Evolutionary conservation across 2,797 vertebrate genomes (phyloP).

Genomic region (Smutsia temminckii): DNA sequence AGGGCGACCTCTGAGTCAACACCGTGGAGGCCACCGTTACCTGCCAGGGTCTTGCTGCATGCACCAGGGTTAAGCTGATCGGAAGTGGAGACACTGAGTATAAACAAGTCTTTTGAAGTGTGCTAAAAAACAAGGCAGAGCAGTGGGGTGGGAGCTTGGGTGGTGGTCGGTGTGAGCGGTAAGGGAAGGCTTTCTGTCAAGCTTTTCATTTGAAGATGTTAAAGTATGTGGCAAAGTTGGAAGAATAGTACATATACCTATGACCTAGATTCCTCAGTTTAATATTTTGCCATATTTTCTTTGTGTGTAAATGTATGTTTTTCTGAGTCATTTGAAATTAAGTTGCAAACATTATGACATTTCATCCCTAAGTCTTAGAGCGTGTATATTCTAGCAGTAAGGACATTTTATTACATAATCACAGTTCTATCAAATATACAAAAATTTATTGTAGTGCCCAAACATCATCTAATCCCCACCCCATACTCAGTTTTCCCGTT

Average conservation of each 20-base stretch:
- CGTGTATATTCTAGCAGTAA: not conserved
- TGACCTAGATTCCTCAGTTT: not conserved
- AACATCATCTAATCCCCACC: not conserved
- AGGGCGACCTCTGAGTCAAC: not conserved
- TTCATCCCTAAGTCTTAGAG: not conserved
- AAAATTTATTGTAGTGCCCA: constrained; percentile 31
- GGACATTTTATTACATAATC: constrained; percentile 13
- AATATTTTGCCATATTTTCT: constrained; percentile 36
- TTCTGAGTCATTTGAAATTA: constrained; percentile 44
- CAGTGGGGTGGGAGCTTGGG: not conserved
- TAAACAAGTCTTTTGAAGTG: not conserved
- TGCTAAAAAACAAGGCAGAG: constrained; percentile 36
- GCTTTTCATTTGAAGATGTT: constrained; percentile 13
- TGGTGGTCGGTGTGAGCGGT: not conserved
- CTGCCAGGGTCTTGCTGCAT: not conserved
- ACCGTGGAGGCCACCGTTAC: not conserved
- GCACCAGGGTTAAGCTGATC: not conserved
- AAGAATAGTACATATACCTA: not conserved
- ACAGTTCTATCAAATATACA: constrained; percentile 22
- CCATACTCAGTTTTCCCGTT: constrained; percentile 34
- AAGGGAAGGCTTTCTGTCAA: not conserved
- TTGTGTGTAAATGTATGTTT: constrained; percentile 29
- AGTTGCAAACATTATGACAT: not conserved
- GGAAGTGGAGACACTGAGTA: not conserved
- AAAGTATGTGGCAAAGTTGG: not conserved